A percentile compares a stretch with the other conserved stretches of the same genome.
Conservation (phyloP, 35 echinoderm and acorn worm species). For the Acanthaster planci region DNA sequence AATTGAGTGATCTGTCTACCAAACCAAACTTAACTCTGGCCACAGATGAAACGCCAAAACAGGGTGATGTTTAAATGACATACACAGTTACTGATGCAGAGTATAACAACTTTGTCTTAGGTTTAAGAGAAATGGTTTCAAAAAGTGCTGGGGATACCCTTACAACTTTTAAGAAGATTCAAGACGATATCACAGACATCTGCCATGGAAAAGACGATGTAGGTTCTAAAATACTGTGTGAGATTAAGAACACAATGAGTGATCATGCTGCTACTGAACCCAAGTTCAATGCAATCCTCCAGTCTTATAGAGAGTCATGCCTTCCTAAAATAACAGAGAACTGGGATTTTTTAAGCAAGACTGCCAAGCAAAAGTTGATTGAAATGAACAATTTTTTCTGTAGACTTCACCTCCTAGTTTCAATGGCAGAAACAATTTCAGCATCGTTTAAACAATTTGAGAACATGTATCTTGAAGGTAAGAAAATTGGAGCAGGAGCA, state of each 20-base stretch:
- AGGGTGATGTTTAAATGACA: conserved; percentile 22
- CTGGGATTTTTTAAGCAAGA: conserved; percentile 35
- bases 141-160: conserved; percentile 40
- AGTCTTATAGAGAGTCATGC: conserved; percentile 28
- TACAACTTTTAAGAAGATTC: background rate
- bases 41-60: conserved; percentile 36
- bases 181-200: conserved; percentile 27
- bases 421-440: conserved; percentile 44
- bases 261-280: conserved; percentile 57
- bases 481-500: conserved; percentile 18
- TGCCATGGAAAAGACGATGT: conserved; percentile 17
- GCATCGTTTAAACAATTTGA: conserved; percentile 29
- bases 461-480: conserved; percentile 19
- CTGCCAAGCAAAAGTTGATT: conserved; percentile 9
- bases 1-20: background rate
- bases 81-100: conserved; percentile 40
- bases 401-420: conserved; percentile 43
- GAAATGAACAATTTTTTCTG: conserved; percentile 58
- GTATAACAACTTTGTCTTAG: conserved; percentile 1
- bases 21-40: conserved; percentile 17
- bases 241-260: conserved; percentile 64
- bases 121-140: conserved; percentile 32
- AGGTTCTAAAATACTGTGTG: conserved; percentile 26
- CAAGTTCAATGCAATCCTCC: conserved; percentile 34
- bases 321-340: background rate